Evolutionary conservation across 2,888 invertebrate genomes (phyloP), one percentile per base, ranked within the genome.

Genomic region (Scrobipalpa costella): DNA sequence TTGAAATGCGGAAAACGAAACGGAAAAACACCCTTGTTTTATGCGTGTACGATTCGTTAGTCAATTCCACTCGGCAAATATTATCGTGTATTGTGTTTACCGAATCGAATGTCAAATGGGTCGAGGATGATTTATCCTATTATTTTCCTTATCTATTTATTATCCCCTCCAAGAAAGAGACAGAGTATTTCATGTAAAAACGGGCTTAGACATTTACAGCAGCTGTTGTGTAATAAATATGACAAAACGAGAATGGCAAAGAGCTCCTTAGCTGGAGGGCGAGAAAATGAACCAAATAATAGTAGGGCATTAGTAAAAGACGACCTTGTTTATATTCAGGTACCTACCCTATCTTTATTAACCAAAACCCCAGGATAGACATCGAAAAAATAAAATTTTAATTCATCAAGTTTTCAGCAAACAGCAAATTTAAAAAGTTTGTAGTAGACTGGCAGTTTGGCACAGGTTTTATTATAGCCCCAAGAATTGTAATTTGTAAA

Each of bases 21-120:
- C 67, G 67, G 71, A 73, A 76, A 79, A 77, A 73, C 72, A 62
- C 52, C 70, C 71, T 75, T 75, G 75, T 80, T 81, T 79, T 75
- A 73, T 70, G 73, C 68, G 75, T 75, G 72, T 73, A 76, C 76
- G 78, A 77, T 79, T 81, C 77, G 75, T 80, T 79, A 77, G 76
- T 71, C 78, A 70, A 81, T 77, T 74, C 74, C 72, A 74, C 77
- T 73, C 74, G 74, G 78, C 73, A 78, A 84, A 84, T 77, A 78
- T 78, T 77, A 77, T 67, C 59, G 63, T 66, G 63, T 68, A 67
- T 69, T 67, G 62, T 63, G 63, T 57, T 36, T 61, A 59, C 63
- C 33, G 58, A 64, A 62, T 71, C 67, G 69, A 69, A 73, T 69
- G 68, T 69, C 69, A 69, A 74, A 71, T 72, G 69, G 70, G 62